Conservation (phyloP, 2,797 vertebrate genomes). For the Apodemus agrarius region DNA sequence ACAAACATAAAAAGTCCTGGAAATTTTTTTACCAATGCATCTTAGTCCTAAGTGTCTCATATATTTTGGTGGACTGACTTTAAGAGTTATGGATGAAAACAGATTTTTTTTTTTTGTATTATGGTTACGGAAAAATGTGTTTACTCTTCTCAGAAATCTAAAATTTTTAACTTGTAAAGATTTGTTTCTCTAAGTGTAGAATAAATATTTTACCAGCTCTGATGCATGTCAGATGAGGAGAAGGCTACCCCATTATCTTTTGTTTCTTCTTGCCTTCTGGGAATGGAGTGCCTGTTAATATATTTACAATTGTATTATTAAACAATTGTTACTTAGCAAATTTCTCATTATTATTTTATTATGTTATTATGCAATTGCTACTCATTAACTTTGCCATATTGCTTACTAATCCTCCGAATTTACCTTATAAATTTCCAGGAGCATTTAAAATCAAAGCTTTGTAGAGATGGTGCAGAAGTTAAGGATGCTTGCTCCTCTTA, state of each 20-base stretch:
- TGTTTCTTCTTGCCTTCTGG: neutral
- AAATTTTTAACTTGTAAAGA: slow-evolving; percentile 13
- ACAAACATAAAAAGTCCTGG: slow-evolving; percentile 8
- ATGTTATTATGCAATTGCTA: neutral
- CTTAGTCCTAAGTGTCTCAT: neutral
- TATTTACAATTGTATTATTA: slow-evolving; percentile 7
- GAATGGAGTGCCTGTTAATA: neutral
- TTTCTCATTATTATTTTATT: slow-evolving; percentile 3
- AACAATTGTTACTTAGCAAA: neutral
- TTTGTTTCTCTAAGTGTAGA: neutral
- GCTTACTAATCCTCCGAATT: neutral
- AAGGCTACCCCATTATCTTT: neutral
- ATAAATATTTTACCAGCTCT: neutral
- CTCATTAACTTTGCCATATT: slow-evolving; percentile 1
- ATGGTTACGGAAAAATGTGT: neutral
- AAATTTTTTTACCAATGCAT: slow-evolving; percentile 1
- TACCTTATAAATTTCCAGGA: neutral
- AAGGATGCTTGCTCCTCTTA: neutral
- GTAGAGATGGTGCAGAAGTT: no score
- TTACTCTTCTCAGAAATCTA: neutral
- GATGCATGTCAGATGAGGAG: neutral
- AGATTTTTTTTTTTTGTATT: neutral
- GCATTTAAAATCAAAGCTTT: neutral
- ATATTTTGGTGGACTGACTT: neutral
- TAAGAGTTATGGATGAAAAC: slow-evolving; percentile 11